These are phyloP conservation scores for Pseudorectes ferrugineus DNA, from an alignment of 2,113 vertebrate genomes.

Conservation along the genomic window DNA sequence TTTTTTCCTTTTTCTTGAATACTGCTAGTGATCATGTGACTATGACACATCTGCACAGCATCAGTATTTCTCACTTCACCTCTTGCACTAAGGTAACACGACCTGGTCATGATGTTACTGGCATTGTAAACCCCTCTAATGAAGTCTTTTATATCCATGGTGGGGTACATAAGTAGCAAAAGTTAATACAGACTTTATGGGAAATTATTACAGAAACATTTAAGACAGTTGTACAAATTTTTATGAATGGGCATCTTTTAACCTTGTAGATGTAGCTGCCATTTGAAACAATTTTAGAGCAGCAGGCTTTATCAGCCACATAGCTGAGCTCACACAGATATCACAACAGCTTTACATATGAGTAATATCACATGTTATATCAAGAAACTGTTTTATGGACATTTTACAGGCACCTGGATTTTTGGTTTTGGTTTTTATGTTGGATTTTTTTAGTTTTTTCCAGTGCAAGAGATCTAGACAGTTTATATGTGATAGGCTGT, in stretches of 20 bases:
- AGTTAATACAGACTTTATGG: background rate
- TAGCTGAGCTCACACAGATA: background rate
- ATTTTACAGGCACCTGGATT: background rate
- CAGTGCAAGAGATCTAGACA: background rate
- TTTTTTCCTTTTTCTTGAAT: background rate
- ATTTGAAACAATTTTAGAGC: background rate
- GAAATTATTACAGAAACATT: background rate
- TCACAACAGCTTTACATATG: background rate
- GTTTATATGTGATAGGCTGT: constrained; percentile 19
- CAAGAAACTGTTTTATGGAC: background rate
- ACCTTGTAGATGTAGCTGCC: background rate
- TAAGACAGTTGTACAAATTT: background rate
- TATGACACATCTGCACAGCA: background rate
- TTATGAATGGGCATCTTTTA: background rate
- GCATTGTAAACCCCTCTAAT: background rate
- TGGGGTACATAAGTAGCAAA: background rate
- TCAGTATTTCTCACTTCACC: background rate
- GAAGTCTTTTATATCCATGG: background rate
- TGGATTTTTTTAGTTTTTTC: background rate
- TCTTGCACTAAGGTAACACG: background rate
- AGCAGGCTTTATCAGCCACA: background rate
- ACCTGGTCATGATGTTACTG: background rate
- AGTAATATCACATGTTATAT: background rate
- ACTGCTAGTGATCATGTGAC: background rate
- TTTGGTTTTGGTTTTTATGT: background rate